phyloP scores from a whole-genome alignment of 1,140 invertebrate species.

The Neomicropteryx cornuta region DNA sequence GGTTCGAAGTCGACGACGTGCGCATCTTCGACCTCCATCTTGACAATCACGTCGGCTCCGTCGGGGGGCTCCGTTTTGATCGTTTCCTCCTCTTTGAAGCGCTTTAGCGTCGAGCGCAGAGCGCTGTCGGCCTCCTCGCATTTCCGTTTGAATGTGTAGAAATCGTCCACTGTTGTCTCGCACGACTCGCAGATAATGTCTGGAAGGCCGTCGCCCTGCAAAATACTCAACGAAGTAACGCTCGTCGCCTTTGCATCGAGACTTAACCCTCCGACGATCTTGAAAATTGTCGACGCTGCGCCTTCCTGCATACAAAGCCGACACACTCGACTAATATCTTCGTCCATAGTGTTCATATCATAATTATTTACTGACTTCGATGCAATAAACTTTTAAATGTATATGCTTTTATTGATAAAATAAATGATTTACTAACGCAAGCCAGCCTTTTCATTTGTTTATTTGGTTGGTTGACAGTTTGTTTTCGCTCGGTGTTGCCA shows the following conservation, averaged over 20 bases:
- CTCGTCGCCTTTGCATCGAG: constrained; percentile 10
- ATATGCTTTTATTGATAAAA: no score
- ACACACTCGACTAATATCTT: no score
- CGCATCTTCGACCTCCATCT: constrained; percentile 2
- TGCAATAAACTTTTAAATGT: no score
- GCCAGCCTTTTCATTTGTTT: no score
- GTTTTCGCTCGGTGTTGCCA: no score
- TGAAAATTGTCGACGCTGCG: constrained; percentile 8
- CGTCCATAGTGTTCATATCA: no score
- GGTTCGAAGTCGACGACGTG: constrained; percentile 6
- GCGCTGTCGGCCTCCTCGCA: constrained; percentile 19
- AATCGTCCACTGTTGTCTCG: constrained; percentile 17
- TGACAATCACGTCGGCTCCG: neutral
- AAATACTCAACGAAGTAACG: constrained; percentile 15
- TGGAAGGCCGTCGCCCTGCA: constrained; percentile 21
- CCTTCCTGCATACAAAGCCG: constrained; percentile 10
- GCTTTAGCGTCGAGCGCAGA: no score
- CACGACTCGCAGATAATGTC: constrained; percentile 21
- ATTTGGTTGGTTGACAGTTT: no score
- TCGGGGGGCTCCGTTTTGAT: constrained; percentile 4
- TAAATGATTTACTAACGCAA: no score
- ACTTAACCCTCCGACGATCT: constrained; percentile 1
- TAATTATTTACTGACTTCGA: no score
- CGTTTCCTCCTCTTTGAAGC: no score
- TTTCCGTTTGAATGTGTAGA: constrained; percentile 22